Evolutionary conservation across 2,888 invertebrate genomes (phyloP), one percentile per base, ranked within the genome.

Genomic region (Ophion costatus): DNA sequence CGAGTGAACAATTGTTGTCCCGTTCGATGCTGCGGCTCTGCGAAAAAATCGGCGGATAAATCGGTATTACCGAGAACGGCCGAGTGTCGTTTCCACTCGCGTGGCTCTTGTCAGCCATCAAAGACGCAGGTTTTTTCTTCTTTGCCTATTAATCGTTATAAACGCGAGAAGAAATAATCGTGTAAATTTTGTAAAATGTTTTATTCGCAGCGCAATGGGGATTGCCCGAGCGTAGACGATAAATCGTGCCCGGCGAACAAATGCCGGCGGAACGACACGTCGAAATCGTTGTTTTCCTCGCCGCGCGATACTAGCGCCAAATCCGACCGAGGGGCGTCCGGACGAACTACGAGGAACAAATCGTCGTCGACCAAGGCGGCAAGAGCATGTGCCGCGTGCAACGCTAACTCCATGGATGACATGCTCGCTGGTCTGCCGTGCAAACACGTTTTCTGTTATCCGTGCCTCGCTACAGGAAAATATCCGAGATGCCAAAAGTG

Each of bases 401-500:
- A 64, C 0, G 70, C 75, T 38, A 63, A 63, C 67, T 24, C 84
- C 22, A 82, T 80, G 66, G 61, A 81, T 6, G 82, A 77, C 29
- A 45, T 75, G 42, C 56, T 84, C 51, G 81, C 77, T 24, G 22
- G 80, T 22, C 73, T 86, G 20, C 84, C 85, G 9, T 88, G 88
- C 61, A 63, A 83, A 33, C 88, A 88, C 75, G 33, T 59, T n/a
- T 83, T 85, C 33, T 88, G 88, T 45, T 85, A 85, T 45, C 61
- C 69, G 11, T 88, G 88, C 42, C 82, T 87, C 9, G 73, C 64
- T 29, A 70, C 66, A 59, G 70, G 24, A 6, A 74, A 74, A 38
- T 17, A 22, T 38, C 42, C 73, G 3, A 64, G 63, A 29, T 88
- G 87, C 61, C 84, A 76, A 75, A 81, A 82, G 45, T 88, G 86